These are phyloP conservation scores for Anguilla megastoma DNA, from an alignment of 2,797 vertebrate species.

Conservation along the genomic window DNA sequence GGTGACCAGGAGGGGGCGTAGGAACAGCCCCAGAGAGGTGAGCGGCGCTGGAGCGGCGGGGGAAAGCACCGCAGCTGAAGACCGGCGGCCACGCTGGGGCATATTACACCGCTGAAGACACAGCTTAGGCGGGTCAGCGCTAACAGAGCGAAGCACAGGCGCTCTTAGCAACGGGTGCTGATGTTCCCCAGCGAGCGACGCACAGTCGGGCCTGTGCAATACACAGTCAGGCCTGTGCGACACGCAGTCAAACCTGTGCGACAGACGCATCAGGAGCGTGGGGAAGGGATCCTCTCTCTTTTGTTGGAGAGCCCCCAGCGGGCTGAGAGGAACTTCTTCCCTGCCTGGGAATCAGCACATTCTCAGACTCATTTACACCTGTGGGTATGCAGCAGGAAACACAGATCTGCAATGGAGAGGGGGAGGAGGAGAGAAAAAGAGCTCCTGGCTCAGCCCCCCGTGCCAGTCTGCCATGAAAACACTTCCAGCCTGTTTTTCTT, in stretches of 20 bases:
- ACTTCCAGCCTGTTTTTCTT: constrained; percentile 52
- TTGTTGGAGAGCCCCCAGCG: constrained; percentile 26
- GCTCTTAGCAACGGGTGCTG: background rate
- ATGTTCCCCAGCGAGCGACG: constrained; percentile 24
- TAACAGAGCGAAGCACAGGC: background rate
- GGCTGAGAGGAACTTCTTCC: constrained; percentile 13
- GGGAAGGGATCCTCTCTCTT: constrained; percentile 27
- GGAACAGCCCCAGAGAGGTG: background rate
- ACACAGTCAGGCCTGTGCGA: constrained; percentile 38
- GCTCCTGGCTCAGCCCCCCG: constrained; percentile 42
- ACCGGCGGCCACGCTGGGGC: too few species aligned
- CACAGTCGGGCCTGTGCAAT: constrained; percentile 35
- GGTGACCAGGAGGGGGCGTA: background rate
- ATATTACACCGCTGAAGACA: background rate
- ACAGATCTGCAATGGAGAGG: constrained; percentile 33
- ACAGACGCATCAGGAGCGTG: constrained; percentile 46
- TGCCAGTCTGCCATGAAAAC: constrained; percentile 56
- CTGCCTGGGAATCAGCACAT: constrained; percentile 15
- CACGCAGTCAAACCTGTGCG: constrained; percentile 36
- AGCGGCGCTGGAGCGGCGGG: background rate
- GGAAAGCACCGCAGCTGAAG: background rate
- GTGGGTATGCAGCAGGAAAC: constrained; percentile 28
- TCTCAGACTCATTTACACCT: constrained; percentile 6
- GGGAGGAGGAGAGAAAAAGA: constrained; percentile 27
- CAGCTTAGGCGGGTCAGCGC: background rate